Base-by-base conservation (phyloP, 2,888 invertebrate genomes). In the Tethea ocularis region DNA sequence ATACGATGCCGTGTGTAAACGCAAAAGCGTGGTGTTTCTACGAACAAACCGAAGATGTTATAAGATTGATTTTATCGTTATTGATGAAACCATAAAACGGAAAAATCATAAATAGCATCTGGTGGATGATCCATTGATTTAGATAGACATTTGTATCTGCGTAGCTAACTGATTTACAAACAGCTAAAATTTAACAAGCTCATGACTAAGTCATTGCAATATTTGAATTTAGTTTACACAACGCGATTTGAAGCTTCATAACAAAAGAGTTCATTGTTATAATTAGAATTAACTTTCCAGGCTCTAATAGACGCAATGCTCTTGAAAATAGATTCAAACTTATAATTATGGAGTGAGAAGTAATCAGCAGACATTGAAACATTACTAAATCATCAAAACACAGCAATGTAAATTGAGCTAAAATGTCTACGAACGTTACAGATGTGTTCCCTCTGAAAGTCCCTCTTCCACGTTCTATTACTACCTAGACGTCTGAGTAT, bases 381-480 rank as follows among this genome's bases (percentile, higher is more conserved):
- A 38, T n/a, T 1, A n/a, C 7, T 1, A 13, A 33, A 33, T 33
- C 13, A 33, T 33, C 11, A 13, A 2, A 33, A 33, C 13, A 33
- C 3, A 13, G 13, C 33, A 33, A 15, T 38, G 20, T 20, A 46
- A 46, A 10, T 17, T 7, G 0, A 10, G 7, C 15, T 1, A n/a
- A 7, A 46, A 46, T 46, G 8, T 46, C 46, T 46, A 10, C n/a
- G 17, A 1, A 20, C 41, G 8, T 8, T 17, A 4, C 6, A 46
- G 20, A 46, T 2, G 20, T 46, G 2, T 6, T 46, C 46, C 10
- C 2, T 10, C 11, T 46, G 10, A 46, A 46, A 20, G 20, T 20
- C 10, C 5, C 46, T 20, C n/a, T 8, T 46, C 1, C 17, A 56
- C 60, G 52, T 54, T 59, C 61, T 59, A 57, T 56, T 61, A 46